Percentiles rank a stretch among this genome's conserved stretches.
phyloP scores from a whole-genome alignment of 2,113 vertebrate genomes.

The Micromys minutus region DNA sequence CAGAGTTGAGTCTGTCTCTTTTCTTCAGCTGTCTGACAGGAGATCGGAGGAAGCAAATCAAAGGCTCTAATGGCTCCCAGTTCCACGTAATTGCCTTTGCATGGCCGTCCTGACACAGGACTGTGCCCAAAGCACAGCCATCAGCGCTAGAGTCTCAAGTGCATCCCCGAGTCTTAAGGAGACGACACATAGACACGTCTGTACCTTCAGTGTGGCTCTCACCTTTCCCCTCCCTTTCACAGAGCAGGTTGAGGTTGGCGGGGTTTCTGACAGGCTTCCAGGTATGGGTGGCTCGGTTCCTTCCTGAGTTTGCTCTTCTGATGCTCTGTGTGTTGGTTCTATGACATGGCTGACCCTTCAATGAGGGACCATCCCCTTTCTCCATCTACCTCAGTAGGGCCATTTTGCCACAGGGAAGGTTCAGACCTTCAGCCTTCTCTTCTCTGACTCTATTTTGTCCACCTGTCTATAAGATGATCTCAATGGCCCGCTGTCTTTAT shows the following conservation, averaged over 20 bases:
- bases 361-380: neutral
- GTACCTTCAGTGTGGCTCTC: neutral
- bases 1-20: neutral
- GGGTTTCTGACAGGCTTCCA: neutral
- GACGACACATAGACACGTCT: neutral
- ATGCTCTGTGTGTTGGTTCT: neutral
- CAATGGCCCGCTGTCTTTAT: neutral
- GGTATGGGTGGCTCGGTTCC: neutral
- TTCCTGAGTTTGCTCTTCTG: neutral
- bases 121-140: conserved; percentile 38
- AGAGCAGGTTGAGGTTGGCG: neutral
- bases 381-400: neutral
- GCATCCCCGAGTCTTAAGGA: neutral
- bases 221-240: conserved; percentile 25
- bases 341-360: conserved; percentile 14
- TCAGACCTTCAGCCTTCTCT: neutral
- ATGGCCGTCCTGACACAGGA: neutral
- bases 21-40: conserved; percentile 55
- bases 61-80: neutral
- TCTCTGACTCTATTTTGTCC: neutral
- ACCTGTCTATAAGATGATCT: neutral
- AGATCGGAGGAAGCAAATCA: conserved; percentile 54
- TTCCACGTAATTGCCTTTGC: conserved; percentile 56
- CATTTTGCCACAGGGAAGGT: neutral
- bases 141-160: neutral